phyloP scores from a whole-genome alignment of 2,113 vertebrate genomes.

The Cavia porcellus region DNA sequence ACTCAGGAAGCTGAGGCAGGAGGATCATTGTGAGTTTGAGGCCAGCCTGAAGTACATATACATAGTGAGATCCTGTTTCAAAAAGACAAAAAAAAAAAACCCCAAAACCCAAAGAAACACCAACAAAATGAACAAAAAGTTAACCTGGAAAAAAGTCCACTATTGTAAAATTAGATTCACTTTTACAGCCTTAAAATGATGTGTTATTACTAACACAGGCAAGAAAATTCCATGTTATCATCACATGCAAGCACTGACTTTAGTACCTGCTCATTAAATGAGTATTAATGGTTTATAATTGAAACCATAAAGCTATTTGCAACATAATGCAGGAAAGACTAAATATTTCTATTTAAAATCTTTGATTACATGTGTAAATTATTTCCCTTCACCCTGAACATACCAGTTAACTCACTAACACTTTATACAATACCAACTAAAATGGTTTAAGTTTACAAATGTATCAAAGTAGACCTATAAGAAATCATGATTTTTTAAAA shows the following conservation, averaged over 20 bases:
- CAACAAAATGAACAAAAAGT: background rate
- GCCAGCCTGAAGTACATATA: too few species aligned
- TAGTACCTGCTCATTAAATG: background rate
- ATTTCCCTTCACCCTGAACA: conserved; percentile 3
- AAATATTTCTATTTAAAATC: background rate
- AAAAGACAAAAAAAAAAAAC: background rate
- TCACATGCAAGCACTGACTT: background rate
- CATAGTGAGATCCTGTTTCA: background rate
- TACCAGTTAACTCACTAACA: background rate
- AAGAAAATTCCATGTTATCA: background rate
- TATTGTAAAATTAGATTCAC: conserved; percentile 31
- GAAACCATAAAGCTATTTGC: conserved; percentile 27
- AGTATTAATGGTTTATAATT: conserved; percentile 15
- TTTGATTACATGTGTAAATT: background rate
- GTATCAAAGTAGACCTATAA: background rate
- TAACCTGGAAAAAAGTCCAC: background rate
- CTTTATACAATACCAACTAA: background rate
- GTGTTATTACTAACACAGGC: background rate
- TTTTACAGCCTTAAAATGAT: conserved; percentile 32
- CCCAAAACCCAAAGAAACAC: background rate
- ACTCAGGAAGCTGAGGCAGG: too few species aligned
- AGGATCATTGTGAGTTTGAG: too few species aligned
- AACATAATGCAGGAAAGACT: background rate
- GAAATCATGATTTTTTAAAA: background rate
- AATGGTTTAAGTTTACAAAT: background rate